These are phyloP conservation scores for Sinosuthora webbiana DNA, from an alignment of 2,113 vertebrate genomes.

Conservation along the genomic window DNA sequence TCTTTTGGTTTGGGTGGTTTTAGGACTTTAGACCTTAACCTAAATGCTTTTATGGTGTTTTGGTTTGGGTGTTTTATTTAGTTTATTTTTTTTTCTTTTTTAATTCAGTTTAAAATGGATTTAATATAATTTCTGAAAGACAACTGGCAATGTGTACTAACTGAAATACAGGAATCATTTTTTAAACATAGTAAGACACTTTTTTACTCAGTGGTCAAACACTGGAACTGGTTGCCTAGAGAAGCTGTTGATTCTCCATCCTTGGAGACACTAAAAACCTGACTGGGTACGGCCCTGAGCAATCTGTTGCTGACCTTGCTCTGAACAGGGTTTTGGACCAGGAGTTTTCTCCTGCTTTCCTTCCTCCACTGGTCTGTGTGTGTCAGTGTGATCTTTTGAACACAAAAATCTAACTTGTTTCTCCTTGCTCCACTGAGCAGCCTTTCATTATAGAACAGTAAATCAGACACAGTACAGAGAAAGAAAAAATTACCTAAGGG, in stretches of 20 bases:
- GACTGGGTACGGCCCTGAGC: neutral
- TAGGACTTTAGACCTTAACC: neutral
- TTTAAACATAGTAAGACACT: neutral
- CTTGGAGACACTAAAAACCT: neutral
- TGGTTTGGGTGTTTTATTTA: neutral
- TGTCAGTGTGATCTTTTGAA: neutral
- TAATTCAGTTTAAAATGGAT: neutral
- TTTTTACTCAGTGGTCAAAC: neutral
- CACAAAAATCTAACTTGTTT: neutral
- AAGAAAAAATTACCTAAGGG: neutral
- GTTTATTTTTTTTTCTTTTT: neutral
- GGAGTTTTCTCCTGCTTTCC: neutral
- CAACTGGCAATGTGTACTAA: neutral
- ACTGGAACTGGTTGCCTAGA: fast-evolving
- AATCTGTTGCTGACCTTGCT: neutral
- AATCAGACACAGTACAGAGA: neutral
- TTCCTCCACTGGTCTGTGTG: neutral
- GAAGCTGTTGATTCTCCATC: neutral
- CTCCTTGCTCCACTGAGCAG: neutral
- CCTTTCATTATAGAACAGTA: neutral
- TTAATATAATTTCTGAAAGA: neutral
- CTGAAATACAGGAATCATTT: neutral
- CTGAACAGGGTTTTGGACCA: neutral
- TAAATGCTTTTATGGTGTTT: neutral
- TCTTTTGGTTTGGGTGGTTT: neutral